These are phyloP conservation scores for Adoxophyes honmai DNA, from an alignment of 1,140 invertebrate genomes.

Conservation along the genomic window DNA sequence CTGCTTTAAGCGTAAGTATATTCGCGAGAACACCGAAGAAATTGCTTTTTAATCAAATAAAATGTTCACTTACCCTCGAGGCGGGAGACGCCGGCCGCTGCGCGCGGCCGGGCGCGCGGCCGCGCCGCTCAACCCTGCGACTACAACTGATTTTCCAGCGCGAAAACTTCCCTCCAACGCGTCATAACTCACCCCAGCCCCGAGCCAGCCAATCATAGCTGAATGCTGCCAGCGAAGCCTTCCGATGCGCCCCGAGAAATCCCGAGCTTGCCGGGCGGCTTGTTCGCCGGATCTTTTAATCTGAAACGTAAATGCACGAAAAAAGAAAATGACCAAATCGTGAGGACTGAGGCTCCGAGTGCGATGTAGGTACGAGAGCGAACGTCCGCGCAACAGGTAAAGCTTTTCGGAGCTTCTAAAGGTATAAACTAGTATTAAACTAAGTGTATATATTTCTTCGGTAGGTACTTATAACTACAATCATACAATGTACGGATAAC, in stretches of 20 bases:
- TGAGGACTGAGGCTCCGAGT: conserved; percentile 57
- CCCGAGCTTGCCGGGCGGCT: conserved; percentile 56
- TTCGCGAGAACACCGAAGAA: conserved; percentile 36
- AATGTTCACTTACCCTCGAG: conserved; percentile 69
- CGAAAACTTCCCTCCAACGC: conserved; percentile 72
- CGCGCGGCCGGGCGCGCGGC: conserved; percentile 31
- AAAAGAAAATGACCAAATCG: conserved; percentile 59
- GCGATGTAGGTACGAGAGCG: conserved; percentile 41
- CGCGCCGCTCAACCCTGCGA: conserved; percentile 51
- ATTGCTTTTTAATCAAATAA: conserved; percentile 74
- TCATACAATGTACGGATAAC: too few relatives aligned
- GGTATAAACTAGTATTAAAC: too few relatives aligned
- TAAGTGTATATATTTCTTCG: too few relatives aligned
- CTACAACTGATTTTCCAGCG: conserved; percentile 69
- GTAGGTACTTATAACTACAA: too few relatives aligned
- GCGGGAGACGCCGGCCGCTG: conserved; percentile 33
- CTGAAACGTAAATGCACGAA: conserved; percentile 72
- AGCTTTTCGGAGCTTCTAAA: conserved; percentile 31
- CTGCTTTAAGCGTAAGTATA: conserved; percentile 6
- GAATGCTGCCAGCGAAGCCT: conserved; percentile 35
- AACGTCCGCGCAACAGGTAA: conserved; percentile 60
- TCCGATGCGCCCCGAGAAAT: conserved; percentile 43
- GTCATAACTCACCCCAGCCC: conserved; percentile 69
- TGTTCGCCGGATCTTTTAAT: conserved; percentile 72
- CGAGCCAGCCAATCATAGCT: conserved; percentile 48